A percentile compares a stretch with the other conserved stretches of the same genome.
These are phyloP conservation scores for Tinamus major DNA, from an alignment of 2,797 vertebrate species.

Conservation along the genomic window DNA sequence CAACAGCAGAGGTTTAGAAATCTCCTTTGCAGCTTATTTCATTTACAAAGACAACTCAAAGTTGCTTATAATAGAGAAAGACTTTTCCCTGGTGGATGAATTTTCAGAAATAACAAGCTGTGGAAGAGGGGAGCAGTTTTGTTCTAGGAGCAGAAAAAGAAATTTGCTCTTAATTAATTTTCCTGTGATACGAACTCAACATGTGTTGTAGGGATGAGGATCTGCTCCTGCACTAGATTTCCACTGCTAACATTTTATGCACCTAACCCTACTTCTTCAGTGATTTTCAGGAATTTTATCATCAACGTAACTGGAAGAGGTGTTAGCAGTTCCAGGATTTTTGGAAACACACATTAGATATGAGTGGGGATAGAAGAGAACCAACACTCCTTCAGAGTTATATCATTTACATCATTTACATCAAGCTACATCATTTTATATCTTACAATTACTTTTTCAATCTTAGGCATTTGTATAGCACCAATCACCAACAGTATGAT, in stretches of 20 bases:
- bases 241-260: not conserved
- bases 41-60: not conserved
- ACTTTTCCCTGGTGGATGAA: not conserved
- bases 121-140: slow-evolving; percentile 16
- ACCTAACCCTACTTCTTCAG: not conserved
- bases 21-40: not conserved
- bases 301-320: not conserved
- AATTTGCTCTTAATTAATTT: not conserved
- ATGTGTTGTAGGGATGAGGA: not conserved
- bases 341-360: not conserved
- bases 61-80: not conserved
- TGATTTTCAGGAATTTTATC: not conserved
- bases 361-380: not conserved
- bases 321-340: not conserved
- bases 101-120: slow-evolving; percentile 12
- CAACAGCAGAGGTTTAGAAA: slow-evolving; percentile 1
- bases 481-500: slow-evolving; percentile 19
- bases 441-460: not conserved
- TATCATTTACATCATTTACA: too few species aligned
- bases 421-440: not conserved
- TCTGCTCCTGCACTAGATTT: not conserved
- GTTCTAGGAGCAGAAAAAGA: not conserved
- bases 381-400: not conserved
- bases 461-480: slow-evolving; percentile 20
- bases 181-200: not conserved